A percentile compares a stretch with the other conserved stretches of the same genome.
These are phyloP conservation scores for Rhinophrynus dorsalis DNA, from an alignment of 2,797 vertebrate species.

Conservation along the genomic window DNA sequence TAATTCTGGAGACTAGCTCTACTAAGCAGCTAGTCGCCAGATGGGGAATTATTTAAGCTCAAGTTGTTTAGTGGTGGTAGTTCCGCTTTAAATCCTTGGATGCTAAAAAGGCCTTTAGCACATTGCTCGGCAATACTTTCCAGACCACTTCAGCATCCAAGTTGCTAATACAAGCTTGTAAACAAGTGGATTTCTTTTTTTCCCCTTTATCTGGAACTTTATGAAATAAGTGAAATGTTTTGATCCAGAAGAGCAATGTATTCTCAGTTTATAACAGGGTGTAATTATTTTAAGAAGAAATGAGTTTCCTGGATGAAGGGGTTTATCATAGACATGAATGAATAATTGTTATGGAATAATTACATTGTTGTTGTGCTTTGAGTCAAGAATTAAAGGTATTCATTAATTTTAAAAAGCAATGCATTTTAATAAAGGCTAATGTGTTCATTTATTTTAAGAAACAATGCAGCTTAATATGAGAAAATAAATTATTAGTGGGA, in stretches of 20 bases:
- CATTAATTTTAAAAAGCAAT: conserved; percentile 15
- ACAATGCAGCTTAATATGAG: background rate
- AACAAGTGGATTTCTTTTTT: conserved; percentile 12
- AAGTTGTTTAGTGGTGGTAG: too few species aligned
- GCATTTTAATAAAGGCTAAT: conserved; percentile 1
- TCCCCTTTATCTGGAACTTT: background rate
- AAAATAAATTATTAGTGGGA: background rate
- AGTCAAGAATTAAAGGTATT: conserved; percentile 12
- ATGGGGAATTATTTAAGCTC: too few species aligned
- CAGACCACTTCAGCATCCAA: background rate
- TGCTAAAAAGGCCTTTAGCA: too few species aligned
- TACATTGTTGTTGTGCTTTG: conserved; percentile 2
- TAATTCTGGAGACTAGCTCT: too few species aligned
- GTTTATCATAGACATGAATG: conserved; percentile 17
- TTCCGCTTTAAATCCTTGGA: too few species aligned
- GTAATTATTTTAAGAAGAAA: conserved; percentile 34
- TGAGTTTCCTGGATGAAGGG: conserved; percentile 16
- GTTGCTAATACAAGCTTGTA: background rate
- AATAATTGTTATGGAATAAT: conserved; percentile 39
- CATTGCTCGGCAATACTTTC: too few species aligned
- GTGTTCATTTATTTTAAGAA: conserved; percentile 8
- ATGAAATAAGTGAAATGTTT: conserved; percentile 10
- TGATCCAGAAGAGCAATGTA: conserved; percentile 17
- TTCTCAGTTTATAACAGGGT: conserved; percentile 20
- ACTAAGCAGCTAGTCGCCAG: too few species aligned